Evolutionary conservation across 2,888 invertebrate species (phyloP).

Genomic region (Amphipoea oculea): DNA sequence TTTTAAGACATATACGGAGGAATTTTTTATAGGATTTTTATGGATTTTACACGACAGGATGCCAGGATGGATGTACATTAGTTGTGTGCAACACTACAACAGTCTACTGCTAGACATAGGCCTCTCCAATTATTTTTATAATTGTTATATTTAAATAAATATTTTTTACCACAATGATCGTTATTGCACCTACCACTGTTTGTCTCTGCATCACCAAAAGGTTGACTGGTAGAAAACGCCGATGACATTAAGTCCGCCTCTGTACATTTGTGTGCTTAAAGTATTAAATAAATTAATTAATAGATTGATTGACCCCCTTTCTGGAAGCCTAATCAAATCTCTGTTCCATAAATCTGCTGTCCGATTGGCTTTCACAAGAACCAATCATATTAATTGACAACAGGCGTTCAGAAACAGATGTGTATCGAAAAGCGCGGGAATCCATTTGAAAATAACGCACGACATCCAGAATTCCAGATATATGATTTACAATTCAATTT

Average conservation of each 20-base stretch:
- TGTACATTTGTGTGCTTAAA: not conserved
- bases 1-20: slow-evolving; percentile 19
- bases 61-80: not conserved
- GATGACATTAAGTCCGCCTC: not conserved
- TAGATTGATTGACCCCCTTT: not conserved
- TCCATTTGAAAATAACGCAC: slow-evolving; percentile 29
- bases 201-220: not conserved
- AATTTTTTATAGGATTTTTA: slow-evolving; percentile 17
- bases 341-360: not conserved
- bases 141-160: not conserved
- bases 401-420: not conserved
- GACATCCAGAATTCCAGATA: slow-evolving; percentile 12
- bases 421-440: slow-evolving; percentile 13
- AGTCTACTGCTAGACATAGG: too few relatives aligned
- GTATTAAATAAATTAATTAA: not conserved
- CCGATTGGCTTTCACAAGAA: not conserved
- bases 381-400: not conserved
- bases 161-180: not conserved
- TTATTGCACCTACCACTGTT: not conserved
- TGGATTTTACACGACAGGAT: not conserved
- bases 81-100: too few relatives aligned
- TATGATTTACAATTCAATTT: slow-evolving; percentile 50
- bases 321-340: not conserved
- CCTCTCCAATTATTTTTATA: too few relatives aligned
- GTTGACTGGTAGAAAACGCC: not conserved